phyloP scores from a whole-genome alignment of 2,888 invertebrate genomes.

The Colostygia pectinataria region DNA sequence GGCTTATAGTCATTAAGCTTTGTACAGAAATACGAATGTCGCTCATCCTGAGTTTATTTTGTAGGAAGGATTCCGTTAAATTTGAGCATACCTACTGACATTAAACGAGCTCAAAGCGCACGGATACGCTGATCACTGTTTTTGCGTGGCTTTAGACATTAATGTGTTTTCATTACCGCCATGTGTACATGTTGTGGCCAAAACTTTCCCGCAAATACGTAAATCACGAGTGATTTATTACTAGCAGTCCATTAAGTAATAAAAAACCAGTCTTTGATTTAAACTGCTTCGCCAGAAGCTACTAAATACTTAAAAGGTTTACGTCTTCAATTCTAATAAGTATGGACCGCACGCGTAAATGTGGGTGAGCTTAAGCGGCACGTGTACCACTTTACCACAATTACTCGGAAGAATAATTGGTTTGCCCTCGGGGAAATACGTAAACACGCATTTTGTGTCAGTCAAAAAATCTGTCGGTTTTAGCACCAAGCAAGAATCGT shows the following conservation, averaged over 20 bases:
- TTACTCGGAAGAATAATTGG: slow-evolving; percentile 1
- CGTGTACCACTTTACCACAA: neutral
- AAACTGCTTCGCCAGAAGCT: neutral
- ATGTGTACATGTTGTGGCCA: neutral
- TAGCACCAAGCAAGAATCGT: neutral
- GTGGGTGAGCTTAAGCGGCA: neutral
- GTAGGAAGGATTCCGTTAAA: too few species aligned
- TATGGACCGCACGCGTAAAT: neutral
- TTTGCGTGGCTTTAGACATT: too few species aligned
- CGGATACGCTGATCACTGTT: too few species aligned
- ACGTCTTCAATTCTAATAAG: slow-evolving; percentile 5
- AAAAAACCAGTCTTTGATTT: neutral
- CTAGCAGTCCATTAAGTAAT: neutral
- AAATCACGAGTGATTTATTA: slow-evolving; percentile 8
- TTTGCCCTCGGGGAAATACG: neutral
- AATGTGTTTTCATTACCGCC: too few species aligned
- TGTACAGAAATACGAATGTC: too few species aligned
- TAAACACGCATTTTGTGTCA: neutral
- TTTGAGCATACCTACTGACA: too few species aligned
- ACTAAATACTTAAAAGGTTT: neutral
- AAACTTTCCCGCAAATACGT: neutral
- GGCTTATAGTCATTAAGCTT: too few species aligned
- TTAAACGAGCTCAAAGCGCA: too few species aligned
- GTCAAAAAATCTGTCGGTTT: neutral
- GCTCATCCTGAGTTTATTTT: too few species aligned